Evolutionary conservation across 2,888 invertebrate genomes (phyloP).

Genomic region (Danaus chrysippus): DNA sequence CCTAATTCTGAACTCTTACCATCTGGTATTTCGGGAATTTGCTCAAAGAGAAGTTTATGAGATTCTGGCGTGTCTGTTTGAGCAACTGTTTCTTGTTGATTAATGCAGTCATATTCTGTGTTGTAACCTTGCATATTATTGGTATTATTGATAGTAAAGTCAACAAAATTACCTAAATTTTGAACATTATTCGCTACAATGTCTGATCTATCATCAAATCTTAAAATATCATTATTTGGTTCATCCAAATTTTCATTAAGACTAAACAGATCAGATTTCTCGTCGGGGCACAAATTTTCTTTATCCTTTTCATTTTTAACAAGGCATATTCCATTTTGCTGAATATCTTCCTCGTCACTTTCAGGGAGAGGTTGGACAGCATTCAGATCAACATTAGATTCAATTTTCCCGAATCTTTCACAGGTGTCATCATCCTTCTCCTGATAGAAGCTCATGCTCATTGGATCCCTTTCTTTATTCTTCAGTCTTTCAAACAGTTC

Average conservation of each 20-base stretch:
- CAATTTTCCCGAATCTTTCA: conserved; percentile 56
- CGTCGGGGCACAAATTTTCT: conserved; percentile 60
- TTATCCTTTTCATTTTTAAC: conserved; percentile 51
- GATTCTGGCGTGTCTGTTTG: conserved; percentile 75
- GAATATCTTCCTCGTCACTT: conserved; percentile 70
- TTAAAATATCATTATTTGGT: conserved; percentile 65
- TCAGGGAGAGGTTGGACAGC: conserved; percentile 79
- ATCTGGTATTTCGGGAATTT: conserved; percentile 74
- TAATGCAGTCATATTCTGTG: conserved; percentile 57
- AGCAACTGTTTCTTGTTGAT: conserved; percentile 51
- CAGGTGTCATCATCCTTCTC: conserved; percentile 78
- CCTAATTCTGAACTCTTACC: conserved; percentile 73
- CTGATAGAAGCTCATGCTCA: conserved; percentile 83
- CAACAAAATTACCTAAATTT: conserved; percentile 52
- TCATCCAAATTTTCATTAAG: conserved; percentile 44
- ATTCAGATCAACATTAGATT: conserved; percentile 77
- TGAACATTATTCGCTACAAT: conserved; percentile 42
- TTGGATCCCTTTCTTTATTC: conserved; percentile 80
- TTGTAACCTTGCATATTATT: conserved; percentile 54
- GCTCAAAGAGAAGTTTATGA: conserved; percentile 72
- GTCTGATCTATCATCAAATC: conserved; percentile 55
- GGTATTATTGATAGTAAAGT: conserved; percentile 48
- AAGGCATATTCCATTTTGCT: conserved; percentile 48
- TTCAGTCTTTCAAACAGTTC: conserved; percentile 73
- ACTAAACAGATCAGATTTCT: conserved; percentile 47